These are phyloP conservation scores for Sebastiscus tertius DNA, from an alignment of 2,797 vertebrate genomes.

Conservation along the genomic window DNA sequence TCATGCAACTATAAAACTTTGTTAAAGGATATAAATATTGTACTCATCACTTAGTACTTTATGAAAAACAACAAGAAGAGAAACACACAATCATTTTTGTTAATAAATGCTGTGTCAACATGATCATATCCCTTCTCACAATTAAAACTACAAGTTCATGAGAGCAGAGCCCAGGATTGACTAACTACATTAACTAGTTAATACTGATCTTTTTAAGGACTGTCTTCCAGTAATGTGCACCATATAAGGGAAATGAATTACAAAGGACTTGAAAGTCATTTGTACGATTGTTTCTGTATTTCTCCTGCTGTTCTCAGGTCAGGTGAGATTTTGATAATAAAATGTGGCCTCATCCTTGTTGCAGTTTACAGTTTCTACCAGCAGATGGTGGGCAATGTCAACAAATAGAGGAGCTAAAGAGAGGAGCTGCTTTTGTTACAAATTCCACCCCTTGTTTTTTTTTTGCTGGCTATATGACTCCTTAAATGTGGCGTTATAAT, in stretches of 20 bases:
- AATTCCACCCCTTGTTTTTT: neutral
- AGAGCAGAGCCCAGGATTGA: neutral
- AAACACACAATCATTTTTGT: neutral
- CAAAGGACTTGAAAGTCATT: neutral
- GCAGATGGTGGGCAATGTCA: conserved; percentile 76
- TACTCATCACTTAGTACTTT: neutral
- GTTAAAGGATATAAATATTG: neutral
- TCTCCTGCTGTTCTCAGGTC: neutral
- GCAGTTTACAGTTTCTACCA: conserved; percentile 62
- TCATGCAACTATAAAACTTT: neutral
- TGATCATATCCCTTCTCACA: neutral
- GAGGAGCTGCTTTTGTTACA: neutral
- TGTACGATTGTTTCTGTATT: neutral
- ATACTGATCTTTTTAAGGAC: neutral
- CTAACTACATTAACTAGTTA: neutral
- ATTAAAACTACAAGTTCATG: neutral
- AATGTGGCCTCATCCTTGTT: neutral
- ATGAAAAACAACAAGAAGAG: neutral
- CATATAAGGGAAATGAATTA: neutral
- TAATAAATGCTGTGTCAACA: neutral
- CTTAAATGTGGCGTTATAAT: neutral
- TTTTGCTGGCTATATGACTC: neutral
- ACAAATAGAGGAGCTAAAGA: conserved; percentile 36
- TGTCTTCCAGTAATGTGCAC: neutral
- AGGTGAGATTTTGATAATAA: neutral